phyloP scores from a whole-genome alignment of 2,888 invertebrate species.

The Ochropleura leucogaster region DNA sequence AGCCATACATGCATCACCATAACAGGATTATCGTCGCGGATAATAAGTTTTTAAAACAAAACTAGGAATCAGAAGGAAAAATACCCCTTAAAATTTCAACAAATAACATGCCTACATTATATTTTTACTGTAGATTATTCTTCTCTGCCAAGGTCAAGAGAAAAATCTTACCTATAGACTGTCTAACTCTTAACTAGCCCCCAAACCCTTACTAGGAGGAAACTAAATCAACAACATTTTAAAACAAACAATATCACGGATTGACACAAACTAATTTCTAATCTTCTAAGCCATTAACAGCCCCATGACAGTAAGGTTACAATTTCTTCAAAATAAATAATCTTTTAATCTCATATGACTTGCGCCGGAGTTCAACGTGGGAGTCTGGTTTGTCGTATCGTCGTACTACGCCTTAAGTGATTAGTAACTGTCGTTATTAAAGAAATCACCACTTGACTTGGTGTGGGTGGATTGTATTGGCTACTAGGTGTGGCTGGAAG shows the following conservation, averaged over 20 bases:
- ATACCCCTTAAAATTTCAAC: too few species aligned
- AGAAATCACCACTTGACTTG: conserved; percentile 66
- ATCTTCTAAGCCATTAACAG: conserved; percentile 37
- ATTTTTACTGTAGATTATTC: too few species aligned
- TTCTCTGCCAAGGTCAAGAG: too few species aligned
- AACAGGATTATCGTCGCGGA: too few species aligned
- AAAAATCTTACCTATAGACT: too few species aligned
- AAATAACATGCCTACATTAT: too few species aligned
- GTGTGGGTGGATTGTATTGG: conserved; percentile 54
- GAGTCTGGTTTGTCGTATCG: conserved; percentile 67
- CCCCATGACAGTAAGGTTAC: conserved; percentile 31
- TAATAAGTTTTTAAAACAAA: too few species aligned
- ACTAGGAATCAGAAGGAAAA: too few species aligned
- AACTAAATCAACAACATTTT: background rate
- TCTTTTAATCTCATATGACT: conserved; percentile 53
- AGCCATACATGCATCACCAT: too few species aligned
- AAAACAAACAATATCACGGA: conserved; percentile 9
- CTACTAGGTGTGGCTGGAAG: conserved; percentile 5
- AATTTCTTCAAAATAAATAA: conserved; percentile 39
- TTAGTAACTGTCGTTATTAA: conserved; percentile 72
- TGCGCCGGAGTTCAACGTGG: conserved; percentile 71
- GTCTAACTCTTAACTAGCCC: too few species aligned
- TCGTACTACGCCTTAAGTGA: conserved; percentile 65
- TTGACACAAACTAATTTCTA: conserved; percentile 44
- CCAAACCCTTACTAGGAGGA: too few species aligned